Base-by-base conservation (phyloP, 2,113 vertebrate species). In the Chelonoidis abingdonii region DNA sequence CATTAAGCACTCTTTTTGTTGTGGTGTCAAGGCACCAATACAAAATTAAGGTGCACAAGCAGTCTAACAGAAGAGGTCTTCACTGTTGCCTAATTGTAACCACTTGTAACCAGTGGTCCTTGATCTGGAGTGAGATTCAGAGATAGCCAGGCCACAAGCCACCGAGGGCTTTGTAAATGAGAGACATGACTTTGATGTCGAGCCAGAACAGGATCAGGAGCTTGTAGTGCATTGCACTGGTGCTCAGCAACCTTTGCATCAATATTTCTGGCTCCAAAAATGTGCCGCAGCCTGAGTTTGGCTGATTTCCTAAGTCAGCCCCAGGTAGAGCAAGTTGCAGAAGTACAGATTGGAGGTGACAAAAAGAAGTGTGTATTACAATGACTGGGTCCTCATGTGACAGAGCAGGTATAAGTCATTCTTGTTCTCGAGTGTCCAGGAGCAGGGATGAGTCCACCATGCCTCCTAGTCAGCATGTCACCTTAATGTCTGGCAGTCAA, bases 1-100 rank as follows among this genome's bases (percentile, higher is more conserved):
- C 83, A 89, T 86, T 59, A 90, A 93, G 22, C 0, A 0, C 22
- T 89, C 16, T 62, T 8, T 29, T 47, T 27, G 5, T 95, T 89
- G 93, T 88, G 85, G 56, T 88, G 92, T 94, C n/a, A 90, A 90
- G 44, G 85, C 89, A 78, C 72, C 92, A 94, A 89, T 41, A 52
- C 65, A 84, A 93, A 95, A 75, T 0, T 3, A 96, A 95, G 59
- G 59, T 79, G 53, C 16, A 12, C 83, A 62, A 93, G 79, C 86
- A 65, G 57, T 9, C 24, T 22, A 72, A 57, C 53, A 91, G 87
- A 92, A 85, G 90, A 88, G 16, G 83, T 95, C n/a, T 94, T 82
- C 10, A 9, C 86, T 80, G 84, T 86, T 90, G 52, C 80, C 90
- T 96, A 95, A 96, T 97, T 89, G 50, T 50, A 50, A 50, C 13